Base-by-base conservation (phyloP, 2,113 vertebrate genomes). In the Aix galericulata region DNA sequence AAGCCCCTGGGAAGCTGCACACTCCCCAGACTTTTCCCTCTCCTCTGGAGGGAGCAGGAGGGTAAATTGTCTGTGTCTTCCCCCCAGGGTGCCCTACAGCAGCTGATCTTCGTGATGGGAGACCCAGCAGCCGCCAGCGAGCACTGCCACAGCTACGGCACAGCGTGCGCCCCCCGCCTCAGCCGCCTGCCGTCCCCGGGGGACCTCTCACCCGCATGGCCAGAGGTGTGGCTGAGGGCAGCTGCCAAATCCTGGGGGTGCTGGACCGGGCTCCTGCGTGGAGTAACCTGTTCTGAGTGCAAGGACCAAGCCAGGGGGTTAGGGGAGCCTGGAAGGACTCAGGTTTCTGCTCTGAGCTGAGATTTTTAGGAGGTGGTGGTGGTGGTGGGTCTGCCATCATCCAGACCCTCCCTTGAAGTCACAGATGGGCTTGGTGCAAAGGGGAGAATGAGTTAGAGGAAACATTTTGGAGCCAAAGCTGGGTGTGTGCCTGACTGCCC, bases 81-180 rank as follows among this genome's bases (percentile, higher is more conserved):
- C 66, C 36, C 78, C 7, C 95, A 99, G 99, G 99, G 99, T 8
- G 74, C 97, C 31, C 91, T 99, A 22, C 96, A 96, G n/a, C 98
- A 99, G 83, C 91, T 99, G 95, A 96, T 88, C 71, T 98, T 99
- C 9, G 40, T 98, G 81, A 98, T 99, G 98, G 98, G 97, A 4
- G 97, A 99, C 50, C 97, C 98, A 2, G 95, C 93, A 6, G 98
- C 98, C 0, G 98, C 98, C 2, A 10, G 67, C 0, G 97, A 97
- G 26, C 98, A 98, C 31, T 99, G 99, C 89, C 97, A 3, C 50
- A 91, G 79, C 82, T 95, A 97, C 85, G 94, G 60, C 15, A 91
- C 97, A 0, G 84, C 27, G 4, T 99, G 99, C 53, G 44, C 64
- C 0, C 66, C 73, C 71, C 91, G 32, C 82, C 96, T 14, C 90